Percentiles rank a stretch among this genome's conserved stretches.
These are phyloP conservation scores for Patiria miniata DNA, from an alignment of 35 echinoderm and acorn worm genomes.

Conservation along the genomic window DNA sequence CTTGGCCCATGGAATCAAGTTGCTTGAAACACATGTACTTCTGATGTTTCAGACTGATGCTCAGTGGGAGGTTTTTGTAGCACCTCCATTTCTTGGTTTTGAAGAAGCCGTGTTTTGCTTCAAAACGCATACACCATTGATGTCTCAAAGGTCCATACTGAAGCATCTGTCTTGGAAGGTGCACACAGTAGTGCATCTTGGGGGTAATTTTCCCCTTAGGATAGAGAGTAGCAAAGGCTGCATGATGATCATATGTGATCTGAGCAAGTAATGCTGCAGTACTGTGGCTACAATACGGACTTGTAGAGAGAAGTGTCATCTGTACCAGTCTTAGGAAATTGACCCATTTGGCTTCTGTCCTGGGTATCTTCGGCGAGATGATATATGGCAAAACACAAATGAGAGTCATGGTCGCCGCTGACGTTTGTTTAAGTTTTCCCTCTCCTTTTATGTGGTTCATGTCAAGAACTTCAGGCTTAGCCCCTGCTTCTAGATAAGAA, in stretches of 20 bases:
- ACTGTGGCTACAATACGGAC: conserved; percentile 32
- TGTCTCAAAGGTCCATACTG: conserved; percentile 35
- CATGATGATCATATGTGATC: conserved; percentile 43
- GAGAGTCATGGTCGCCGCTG: conserved; percentile 57
- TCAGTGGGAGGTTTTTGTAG: conserved; percentile 58
- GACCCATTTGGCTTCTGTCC: conserved; percentile 52
- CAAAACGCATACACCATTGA: conserved; percentile 66
- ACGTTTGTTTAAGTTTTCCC: conserved; percentile 58
- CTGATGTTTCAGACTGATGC: conserved; percentile 50
- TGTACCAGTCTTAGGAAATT: conserved; percentile 56
- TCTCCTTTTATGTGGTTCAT: conserved; percentile 18
- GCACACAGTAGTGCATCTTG: conserved; percentile 57
- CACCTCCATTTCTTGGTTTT: conserved; percentile 54
- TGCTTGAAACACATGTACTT: conserved; percentile 62
- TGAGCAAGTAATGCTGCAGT: conserved; percentile 37
- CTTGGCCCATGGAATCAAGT: not conserved
- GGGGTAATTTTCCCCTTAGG: conserved; percentile 34
- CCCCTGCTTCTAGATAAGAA: conserved; percentile 41
- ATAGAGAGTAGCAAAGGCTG: not conserved
- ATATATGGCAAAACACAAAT: conserved; percentile 51
- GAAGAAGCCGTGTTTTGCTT: conserved; percentile 58
- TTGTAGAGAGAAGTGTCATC: conserved; percentile 54
- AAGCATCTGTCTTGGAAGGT: conserved; percentile 41
- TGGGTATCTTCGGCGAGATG: conserved; percentile 43
- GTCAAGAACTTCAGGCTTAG: conserved; percentile 50